Conservation (phyloP, 2,888 invertebrate species). For the Halictus ligatus region DNA sequence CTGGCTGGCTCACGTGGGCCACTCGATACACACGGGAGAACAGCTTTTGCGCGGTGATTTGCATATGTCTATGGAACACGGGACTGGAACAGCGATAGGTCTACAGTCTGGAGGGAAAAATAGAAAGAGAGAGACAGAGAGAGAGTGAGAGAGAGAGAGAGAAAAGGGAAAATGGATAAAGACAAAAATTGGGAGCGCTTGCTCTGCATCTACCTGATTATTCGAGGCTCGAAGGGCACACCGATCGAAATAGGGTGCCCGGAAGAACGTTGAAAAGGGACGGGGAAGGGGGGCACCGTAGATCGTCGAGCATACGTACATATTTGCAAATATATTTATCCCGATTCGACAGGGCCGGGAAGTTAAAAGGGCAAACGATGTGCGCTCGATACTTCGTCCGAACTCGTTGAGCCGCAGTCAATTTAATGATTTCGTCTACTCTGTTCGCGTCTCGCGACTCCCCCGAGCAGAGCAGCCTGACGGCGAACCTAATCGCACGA, state of each 20-base stretch:
- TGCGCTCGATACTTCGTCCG: slow-evolving; percentile 72
- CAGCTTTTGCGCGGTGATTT: slow-evolving; percentile 72
- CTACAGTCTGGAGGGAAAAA: neutral
- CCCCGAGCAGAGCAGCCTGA: slow-evolving; percentile 16
- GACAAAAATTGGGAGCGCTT: slow-evolving; percentile 47
- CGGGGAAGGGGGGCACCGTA: slow-evolving; percentile 44
- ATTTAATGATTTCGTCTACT: slow-evolving; percentile 79
- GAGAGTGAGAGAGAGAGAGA: neutral
- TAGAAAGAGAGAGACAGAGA: neutral
- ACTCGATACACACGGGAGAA: slow-evolving; percentile 61
- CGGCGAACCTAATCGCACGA: slow-evolving; percentile 51
- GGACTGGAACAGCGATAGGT: slow-evolving; percentile 35
- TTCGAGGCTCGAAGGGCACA: slow-evolving; percentile 67
- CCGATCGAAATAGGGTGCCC: slow-evolving; percentile 58
- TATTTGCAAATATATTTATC: slow-evolving; percentile 83
- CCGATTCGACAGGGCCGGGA: slow-evolving; percentile 72
- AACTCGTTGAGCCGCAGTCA: slow-evolving; percentile 78
- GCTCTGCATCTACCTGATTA: slow-evolving; percentile 79
- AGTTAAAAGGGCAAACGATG: slow-evolving; percentile 81
- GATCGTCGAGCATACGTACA: slow-evolving; percentile 75
- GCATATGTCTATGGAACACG: slow-evolving; percentile 73
- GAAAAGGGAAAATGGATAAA: slow-evolving; percentile 9
- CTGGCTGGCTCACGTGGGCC: slow-evolving; percentile 57
- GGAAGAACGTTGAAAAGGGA: slow-evolving; percentile 7
- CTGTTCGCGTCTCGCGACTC: slow-evolving; percentile 24